phyloP scores from a whole-genome alignment of 2,888 invertebrate species.

The Sinhomidia bicolor region DNA sequence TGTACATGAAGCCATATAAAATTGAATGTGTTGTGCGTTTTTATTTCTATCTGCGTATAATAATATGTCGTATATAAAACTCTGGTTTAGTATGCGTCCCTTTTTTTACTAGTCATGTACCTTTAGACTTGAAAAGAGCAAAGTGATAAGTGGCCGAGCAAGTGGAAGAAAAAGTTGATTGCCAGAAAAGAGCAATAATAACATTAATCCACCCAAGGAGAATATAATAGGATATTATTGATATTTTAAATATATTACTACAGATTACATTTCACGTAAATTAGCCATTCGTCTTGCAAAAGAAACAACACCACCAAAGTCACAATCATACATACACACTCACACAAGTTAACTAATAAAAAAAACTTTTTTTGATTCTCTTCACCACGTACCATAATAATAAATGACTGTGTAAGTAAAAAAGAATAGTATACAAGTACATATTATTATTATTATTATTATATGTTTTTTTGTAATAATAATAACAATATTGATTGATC shows the following conservation, averaged over 20 bases:
- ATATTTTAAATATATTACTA: slow-evolving; percentile 36
- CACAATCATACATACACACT: too few species aligned
- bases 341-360: slow-evolving; percentile 3
- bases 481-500: slow-evolving; percentile 47
- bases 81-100: slow-evolving; percentile 32
- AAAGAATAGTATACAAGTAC: not conserved
- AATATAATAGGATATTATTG: slow-evolving; percentile 19
- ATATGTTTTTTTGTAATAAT: not conserved
- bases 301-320: slow-evolving; percentile 6
- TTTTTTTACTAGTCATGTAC: slow-evolving; percentile 39
- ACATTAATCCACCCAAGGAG: slow-evolving; percentile 56
- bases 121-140: slow-evolving; percentile 51
- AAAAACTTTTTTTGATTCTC: not conserved
- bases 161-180: slow-evolving; percentile 60
- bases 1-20: too few species aligned
- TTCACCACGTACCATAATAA: slow-evolving; percentile 24
- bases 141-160: slow-evolving; percentile 68
- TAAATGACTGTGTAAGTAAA: not conserved
- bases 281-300: slow-evolving; percentile 7
- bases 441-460: too few species aligned
- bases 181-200: slow-evolving; percentile 67
- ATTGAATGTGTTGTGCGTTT: too few species aligned
- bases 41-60: too few species aligned
- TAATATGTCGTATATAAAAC: slow-evolving; percentile 23
- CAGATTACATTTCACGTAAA: slow-evolving; percentile 47